Percentiles rank a stretch among this genome's conserved stretches.
Conservation (phyloP, 2,888 invertebrate genomes). For the Lycocerus yunnanus region DNA sequence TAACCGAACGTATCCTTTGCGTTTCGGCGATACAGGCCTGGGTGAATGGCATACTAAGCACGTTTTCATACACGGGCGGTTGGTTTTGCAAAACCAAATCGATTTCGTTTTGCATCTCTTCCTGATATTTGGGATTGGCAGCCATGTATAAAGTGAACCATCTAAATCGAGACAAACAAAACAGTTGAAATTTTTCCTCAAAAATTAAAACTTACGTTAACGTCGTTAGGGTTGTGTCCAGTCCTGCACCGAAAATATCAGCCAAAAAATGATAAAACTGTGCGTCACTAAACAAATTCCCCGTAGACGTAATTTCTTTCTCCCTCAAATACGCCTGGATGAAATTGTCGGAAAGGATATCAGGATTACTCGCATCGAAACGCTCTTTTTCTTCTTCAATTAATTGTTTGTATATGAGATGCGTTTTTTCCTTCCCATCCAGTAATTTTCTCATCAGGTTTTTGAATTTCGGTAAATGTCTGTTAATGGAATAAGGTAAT, state of each 20-base stretch:
- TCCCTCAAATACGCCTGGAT: conserved; percentile 66
- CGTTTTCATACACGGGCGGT: conserved; percentile 60
- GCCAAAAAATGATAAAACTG: conserved; percentile 78
- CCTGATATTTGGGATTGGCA: conserved; percentile 66
- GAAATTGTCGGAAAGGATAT: conserved; percentile 49
- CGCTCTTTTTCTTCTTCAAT: conserved; percentile 57
- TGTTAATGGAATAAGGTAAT: conserved; percentile 47
- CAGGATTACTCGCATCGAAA: conserved; percentile 10
- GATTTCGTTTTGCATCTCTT: conserved; percentile 64
- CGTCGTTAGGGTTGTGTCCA: conserved; percentile 82
- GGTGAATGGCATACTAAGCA: conserved; percentile 61
- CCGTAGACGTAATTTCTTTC: conserved; percentile 53
- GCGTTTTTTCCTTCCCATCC: conserved; percentile 74
- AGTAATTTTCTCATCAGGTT: conserved; percentile 68
- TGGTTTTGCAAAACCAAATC: conserved; percentile 43
- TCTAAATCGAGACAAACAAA: conserved; percentile 33
- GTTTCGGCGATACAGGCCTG: conserved; percentile 80
- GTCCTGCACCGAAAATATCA: conserved; percentile 84
- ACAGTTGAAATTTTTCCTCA: neutral
- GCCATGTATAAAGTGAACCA: conserved; percentile 85
- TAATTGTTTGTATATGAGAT: conserved; percentile 71
- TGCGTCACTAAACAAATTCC: conserved; percentile 63
- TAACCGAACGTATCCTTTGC: conserved; percentile 77
- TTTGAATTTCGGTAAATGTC: conserved; percentile 66
- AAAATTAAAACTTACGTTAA: conserved; percentile 58